Evolutionary conservation across 2,113 vertebrate genomes (phyloP).

Genomic region (Piliocolobus tephrosceles): DNA sequence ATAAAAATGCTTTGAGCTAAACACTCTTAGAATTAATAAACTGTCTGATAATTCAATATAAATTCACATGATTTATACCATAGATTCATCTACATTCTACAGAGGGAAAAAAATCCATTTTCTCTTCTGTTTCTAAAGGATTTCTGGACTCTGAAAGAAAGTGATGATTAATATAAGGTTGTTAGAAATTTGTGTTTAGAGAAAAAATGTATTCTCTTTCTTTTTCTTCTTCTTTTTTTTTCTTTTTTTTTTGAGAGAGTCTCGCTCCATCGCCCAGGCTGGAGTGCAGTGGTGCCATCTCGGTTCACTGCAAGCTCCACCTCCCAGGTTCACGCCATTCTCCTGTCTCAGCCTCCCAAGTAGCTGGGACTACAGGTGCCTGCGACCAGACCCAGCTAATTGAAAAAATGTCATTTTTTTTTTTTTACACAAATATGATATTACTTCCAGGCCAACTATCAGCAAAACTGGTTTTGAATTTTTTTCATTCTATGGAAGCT

Average conservation of each 20-base stretch:
- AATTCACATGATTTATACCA: constrained; percentile 55
- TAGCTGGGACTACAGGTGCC: too few species aligned
- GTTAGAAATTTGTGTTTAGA: constrained; percentile 40
- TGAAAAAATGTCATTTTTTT: not conserved
- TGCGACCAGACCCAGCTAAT: too few species aligned
- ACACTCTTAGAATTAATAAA: constrained; percentile 63
- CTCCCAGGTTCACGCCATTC: too few species aligned
- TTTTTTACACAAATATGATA: constrained; percentile 42
- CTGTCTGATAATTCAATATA: constrained; percentile 29
- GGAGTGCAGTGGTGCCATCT: too few species aligned
- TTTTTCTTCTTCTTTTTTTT: too few species aligned
- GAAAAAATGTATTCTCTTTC: not conserved
- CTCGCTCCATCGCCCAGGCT: too few species aligned
- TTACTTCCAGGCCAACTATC: not conserved
- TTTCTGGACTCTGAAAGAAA: constrained; percentile 48
- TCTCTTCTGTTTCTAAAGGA: constrained; percentile 18
- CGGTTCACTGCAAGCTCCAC: too few species aligned
- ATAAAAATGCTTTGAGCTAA: constrained; percentile 51
- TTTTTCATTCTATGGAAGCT: not conserved
- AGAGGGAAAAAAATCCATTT: constrained; percentile 6
- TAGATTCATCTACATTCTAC: constrained; percentile 38
- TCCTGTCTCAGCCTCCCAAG: too few species aligned
- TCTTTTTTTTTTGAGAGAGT: too few species aligned
- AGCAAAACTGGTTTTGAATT: not conserved
- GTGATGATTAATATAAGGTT: constrained; percentile 45